Conservation (phyloP, 1,140 invertebrate genomes). For the Calliphora vicina region DNA sequence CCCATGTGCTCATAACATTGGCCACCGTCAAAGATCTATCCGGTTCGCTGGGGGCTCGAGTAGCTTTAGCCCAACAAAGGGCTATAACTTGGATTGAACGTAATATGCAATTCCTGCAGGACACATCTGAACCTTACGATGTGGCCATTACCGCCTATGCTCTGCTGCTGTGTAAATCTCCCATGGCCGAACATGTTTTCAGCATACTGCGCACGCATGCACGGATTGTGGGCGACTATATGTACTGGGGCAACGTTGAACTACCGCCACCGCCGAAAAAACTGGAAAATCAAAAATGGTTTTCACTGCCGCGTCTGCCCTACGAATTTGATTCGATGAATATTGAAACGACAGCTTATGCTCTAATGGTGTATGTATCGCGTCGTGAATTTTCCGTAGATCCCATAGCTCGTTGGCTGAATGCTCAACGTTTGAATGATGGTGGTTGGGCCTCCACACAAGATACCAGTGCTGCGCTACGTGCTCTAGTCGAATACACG, state of each 20-base stretch:
- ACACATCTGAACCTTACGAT: slow-evolving; percentile 80
- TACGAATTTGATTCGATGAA: slow-evolving; percentile 91
- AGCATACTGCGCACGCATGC: slow-evolving; percentile 74
- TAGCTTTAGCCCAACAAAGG: slow-evolving; percentile 73
- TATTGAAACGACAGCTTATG: slow-evolving; percentile 92
- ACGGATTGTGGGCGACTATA: slow-evolving; percentile 74
- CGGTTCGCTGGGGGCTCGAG: slow-evolving; percentile 75
- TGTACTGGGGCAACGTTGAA: slow-evolving; percentile 83
- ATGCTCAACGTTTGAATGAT: slow-evolving; percentile 88
- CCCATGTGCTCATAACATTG: slow-evolving; percentile 86
- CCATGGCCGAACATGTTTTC: slow-evolving; percentile 83
- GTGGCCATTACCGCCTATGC: slow-evolving; percentile 89
- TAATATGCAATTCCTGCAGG: slow-evolving; percentile 78
- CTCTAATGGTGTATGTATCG: slow-evolving; percentile 86
- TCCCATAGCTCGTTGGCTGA: slow-evolving; percentile 92
- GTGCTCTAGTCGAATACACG: slow-evolving; percentile 90
- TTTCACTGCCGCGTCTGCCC: slow-evolving; percentile 84
- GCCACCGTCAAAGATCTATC: slow-evolving; percentile 84
- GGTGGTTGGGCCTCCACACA: slow-evolving; percentile 95
- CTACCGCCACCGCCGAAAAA: slow-evolving; percentile 83
- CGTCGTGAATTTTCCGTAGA: slow-evolving; percentile 82
- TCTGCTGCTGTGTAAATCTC: slow-evolving; percentile 79
- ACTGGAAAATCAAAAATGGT: slow-evolving; percentile 89
- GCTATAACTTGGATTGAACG: slow-evolving; percentile 85
- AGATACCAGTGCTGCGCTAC: slow-evolving; percentile 82